Base-by-base conservation (phyloP, 2,888 invertebrate genomes). In the Polydrusus cervinus region DNA sequence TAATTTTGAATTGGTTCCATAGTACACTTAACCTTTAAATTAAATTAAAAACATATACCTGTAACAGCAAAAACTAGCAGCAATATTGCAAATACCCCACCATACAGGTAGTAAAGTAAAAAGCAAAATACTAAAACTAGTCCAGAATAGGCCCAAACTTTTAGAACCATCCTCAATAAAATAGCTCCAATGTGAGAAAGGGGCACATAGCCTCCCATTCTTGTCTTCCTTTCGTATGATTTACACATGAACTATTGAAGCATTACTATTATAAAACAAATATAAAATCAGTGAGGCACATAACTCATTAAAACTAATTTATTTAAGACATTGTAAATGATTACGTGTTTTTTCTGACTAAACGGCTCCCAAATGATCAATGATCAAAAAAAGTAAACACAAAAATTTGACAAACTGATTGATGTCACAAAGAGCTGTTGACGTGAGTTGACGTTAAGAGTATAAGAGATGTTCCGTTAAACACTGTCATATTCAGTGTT, bases 81-180 rank as follows among this genome's bases (percentile, higher is more conserved):
- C 45, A 90, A 86, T 79, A 94, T 90, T 16, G 95, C 93, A 79
- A 93, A 88, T 73, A 93, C 84, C 81, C 94, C 93, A 69, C 96
- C 96, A 86, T 94, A 95, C 80, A 94, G 90, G 92, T 95, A 96
- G 88, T 94, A 96, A 57, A 95, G 89, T 78, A 96, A 85, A 82
- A 95, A 90, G 85, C 95, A 92, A 67, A 93, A 89, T 71, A 95
- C 89, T 79, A 95, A 88, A 72, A 93, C 93, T 73, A 93, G 89
- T 45, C 93, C 91, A 60, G 94, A 93, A 76, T 94, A 90, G 69
- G 93, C 92, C 94, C 95, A 96, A 82, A 95, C 91, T 87, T 92
- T 92, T 84, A 92, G 89, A 79, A 91, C 87, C 82, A 92, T 89
- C 77, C 89, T 85, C 75, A 90, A 86, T 72, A 92, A 80, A 80